These are phyloP conservation scores for Podiceps cristatus DNA, from an alignment of 2,113 vertebrate species.

Conservation along the genomic window DNA sequence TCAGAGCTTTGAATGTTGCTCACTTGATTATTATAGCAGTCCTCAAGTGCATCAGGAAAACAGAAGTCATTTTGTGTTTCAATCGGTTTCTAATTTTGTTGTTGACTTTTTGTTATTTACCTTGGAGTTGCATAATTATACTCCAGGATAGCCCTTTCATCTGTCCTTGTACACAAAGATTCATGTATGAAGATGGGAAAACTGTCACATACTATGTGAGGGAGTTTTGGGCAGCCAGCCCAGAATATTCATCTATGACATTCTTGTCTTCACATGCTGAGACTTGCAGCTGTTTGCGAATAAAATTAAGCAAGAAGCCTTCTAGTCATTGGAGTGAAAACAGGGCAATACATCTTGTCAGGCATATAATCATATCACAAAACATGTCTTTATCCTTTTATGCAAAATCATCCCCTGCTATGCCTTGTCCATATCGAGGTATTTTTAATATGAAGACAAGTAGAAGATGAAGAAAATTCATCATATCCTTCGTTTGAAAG, in stretches of 20 bases:
- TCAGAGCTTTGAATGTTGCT: not conserved
- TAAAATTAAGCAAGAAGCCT: constrained; percentile 2
- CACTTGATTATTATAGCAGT: not conserved
- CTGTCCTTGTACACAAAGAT: not conserved
- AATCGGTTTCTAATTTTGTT: not conserved
- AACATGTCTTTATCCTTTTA: not conserved
- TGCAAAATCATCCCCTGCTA: not conserved
- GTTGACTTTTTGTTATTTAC: not conserved
- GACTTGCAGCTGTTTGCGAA: constrained; percentile 34
- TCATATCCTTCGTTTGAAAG: not conserved
- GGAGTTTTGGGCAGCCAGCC: not conserved
- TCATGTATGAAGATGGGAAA: not conserved
- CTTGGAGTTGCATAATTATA: not conserved
- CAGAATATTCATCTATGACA: not conserved
- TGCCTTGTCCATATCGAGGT: not conserved
- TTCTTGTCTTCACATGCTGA: not conserved
- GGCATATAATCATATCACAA: not conserved
- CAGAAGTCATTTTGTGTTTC: not conserved
- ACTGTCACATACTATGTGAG: not conserved
- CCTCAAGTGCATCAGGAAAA: not conserved
- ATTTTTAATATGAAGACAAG: not conserved
- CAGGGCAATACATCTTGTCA: not conserved
- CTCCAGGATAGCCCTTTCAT: not conserved
- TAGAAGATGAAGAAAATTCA: not conserved
- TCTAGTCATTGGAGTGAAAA: not conserved